These are phyloP conservation scores for Masticophis lateralis DNA, from an alignment of 2,797 vertebrate species.

Conservation along the genomic window DNA sequence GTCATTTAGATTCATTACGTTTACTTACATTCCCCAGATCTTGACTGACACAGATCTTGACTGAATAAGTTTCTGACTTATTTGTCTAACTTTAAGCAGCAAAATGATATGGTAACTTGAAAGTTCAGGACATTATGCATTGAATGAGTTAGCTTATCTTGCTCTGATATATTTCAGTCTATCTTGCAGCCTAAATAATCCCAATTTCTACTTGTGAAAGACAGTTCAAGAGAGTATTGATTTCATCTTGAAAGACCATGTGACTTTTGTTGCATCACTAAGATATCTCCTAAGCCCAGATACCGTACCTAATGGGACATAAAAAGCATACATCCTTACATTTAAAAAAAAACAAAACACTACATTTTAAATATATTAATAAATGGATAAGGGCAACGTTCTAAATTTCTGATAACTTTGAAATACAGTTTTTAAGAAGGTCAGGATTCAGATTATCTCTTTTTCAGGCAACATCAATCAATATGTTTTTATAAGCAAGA, in stretches of 20 bases:
- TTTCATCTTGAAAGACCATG: neutral
- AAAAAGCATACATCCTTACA: neutral
- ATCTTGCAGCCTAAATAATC: neutral
- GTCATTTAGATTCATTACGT: neutral
- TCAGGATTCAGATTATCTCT: neutral
- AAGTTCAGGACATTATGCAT: neutral
- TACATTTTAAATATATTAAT: neutral
- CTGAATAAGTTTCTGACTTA: neutral
- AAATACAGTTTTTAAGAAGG: neutral
- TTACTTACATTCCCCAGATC: neutral
- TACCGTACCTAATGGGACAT: neutral
- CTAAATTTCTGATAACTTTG: neutral
- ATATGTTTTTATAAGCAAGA: neutral
- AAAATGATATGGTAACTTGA: neutral
- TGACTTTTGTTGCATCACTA: neutral
- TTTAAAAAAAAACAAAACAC: neutral
- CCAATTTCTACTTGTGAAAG: neutral
- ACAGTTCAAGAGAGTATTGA: neutral
- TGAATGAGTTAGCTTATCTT: neutral
- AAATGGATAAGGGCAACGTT: neutral
- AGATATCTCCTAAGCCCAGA: neutral
- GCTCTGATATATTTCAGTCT: neutral
- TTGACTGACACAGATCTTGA: neutral
- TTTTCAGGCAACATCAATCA: neutral
- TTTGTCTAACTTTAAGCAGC: neutral